phyloP scores from a whole-genome alignment of 2,888 invertebrate genomes.

The Diarsia dahlii region DNA sequence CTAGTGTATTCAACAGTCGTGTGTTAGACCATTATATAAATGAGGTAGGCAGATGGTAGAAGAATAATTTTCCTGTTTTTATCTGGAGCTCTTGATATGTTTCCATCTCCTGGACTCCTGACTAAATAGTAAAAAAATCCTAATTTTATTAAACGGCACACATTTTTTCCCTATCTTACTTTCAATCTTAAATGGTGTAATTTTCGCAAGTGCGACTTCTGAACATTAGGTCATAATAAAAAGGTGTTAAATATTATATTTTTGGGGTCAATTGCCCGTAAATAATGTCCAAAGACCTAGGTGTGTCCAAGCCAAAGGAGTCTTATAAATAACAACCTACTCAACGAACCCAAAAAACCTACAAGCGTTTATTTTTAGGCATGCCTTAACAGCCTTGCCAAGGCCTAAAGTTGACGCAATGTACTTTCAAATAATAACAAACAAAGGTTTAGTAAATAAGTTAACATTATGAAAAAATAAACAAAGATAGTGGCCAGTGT shows the following conservation, averaged over 20 bases:
- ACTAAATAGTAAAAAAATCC: too few species aligned
- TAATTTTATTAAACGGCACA: too few species aligned
- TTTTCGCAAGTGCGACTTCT: too few species aligned
- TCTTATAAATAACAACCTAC: constrained; percentile 4
- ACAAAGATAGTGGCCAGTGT: constrained; percentile 1
- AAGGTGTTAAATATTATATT: background rate
- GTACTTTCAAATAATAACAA: constrained; percentile 52
- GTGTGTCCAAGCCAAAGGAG: background rate
- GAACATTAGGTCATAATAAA: too few species aligned
- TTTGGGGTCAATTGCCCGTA: background rate
- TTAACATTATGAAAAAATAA: constrained; percentile 21
- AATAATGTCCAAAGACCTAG: background rate
- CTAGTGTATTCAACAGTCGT: background rate
- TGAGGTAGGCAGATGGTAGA: background rate
- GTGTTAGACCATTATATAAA: background rate
- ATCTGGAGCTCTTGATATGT: background rate
- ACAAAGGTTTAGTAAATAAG: constrained; percentile 12
- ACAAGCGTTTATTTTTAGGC: constrained; percentile 39
- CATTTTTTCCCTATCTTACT: too few species aligned
- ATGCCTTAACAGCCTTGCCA: constrained; percentile 28
- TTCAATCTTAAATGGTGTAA: too few species aligned
- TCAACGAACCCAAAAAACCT: constrained; percentile 16
- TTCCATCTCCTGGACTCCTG: background rate
- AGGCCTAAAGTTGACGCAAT: constrained; percentile 36
- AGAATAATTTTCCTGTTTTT: background rate